Evolutionary conservation across 30 jellyfish, hydroid and myxozoan genomes (phyloP).

Genomic region (Rhopilema esculentum): DNA sequence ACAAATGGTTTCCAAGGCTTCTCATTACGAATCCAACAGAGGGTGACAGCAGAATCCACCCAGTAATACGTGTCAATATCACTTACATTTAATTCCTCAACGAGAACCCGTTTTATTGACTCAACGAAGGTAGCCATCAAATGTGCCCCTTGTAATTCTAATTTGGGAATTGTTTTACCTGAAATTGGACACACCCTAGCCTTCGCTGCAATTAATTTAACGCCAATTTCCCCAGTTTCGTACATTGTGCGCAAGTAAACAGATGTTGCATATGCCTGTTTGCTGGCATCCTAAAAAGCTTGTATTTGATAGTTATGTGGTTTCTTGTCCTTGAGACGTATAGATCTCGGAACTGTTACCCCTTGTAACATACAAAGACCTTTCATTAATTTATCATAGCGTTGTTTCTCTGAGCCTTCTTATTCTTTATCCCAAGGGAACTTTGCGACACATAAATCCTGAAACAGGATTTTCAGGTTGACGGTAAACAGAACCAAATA

Average conservation of each 20-base stretch:
- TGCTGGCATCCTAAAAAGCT: slow-evolving; percentile 35
- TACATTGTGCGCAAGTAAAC: slow-evolving; percentile 2
- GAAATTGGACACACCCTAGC: slow-evolving; percentile 15
- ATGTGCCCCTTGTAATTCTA: too few species aligned
- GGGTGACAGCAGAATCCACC: too few species aligned
- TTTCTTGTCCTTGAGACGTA: background rate
- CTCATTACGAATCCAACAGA: too few species aligned
- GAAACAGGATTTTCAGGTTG: slow-evolving; percentile 7
- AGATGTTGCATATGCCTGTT: slow-evolving; percentile 22
- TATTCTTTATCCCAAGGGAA: slow-evolving; percentile 8
- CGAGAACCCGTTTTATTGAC: too few species aligned
- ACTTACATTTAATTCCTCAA: too few species aligned
- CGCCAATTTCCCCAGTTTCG: slow-evolving; percentile 12
- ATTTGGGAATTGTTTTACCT: background rate
- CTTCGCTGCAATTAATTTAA: slow-evolving; percentile 7
- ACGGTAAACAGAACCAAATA: slow-evolving; percentile 19
- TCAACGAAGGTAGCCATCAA: too few species aligned
- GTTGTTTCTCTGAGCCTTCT: background rate
- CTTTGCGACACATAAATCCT: background rate
- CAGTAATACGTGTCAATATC: too few species aligned
- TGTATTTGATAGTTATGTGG: slow-evolving; percentile 4
- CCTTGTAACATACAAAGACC: background rate
- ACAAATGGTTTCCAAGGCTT: too few species aligned
- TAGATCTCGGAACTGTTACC: background rate
- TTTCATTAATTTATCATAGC: background rate